Conservation (phyloP, 2,113 vertebrate species). For the Rhea pennata region DNA sequence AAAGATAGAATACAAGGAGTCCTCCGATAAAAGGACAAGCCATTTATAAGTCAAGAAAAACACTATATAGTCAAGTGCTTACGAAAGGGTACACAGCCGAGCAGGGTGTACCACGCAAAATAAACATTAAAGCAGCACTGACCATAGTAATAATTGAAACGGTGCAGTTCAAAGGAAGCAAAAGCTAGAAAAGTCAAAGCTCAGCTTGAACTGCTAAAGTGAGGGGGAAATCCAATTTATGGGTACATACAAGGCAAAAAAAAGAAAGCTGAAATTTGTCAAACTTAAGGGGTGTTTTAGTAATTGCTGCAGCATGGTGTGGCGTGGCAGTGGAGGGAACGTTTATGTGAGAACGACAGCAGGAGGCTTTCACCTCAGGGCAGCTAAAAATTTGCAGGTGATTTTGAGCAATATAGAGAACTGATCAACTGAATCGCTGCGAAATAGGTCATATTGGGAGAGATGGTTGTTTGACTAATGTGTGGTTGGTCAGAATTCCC, state of each 20-base stretch:
- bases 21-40: neutral
- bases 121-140: neutral
- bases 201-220: neutral
- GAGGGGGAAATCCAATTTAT: neutral
- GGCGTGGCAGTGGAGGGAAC: neutral
- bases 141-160: neutral
- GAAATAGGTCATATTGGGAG: fast-evolving
- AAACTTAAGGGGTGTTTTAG: neutral
- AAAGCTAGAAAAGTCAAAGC: neutral
- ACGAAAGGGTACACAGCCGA: neutral
- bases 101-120: neutral
- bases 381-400: neutral
- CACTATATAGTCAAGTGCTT: neutral
- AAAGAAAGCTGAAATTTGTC: neutral
- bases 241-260: neutral
- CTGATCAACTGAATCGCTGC: fast-evolving
- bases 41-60: neutral
- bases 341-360: neutral
- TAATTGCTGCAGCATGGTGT: fast-evolving
- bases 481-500: neutral
- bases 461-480: fast-evolving
- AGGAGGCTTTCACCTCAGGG: neutral
- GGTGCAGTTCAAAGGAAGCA: neutral
- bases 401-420: neutral
- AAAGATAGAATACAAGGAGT: neutral